Evolutionary conservation across 2,113 vertebrate species (phyloP).

Genomic region (Dicerorhinus sumatrensis): DNA sequence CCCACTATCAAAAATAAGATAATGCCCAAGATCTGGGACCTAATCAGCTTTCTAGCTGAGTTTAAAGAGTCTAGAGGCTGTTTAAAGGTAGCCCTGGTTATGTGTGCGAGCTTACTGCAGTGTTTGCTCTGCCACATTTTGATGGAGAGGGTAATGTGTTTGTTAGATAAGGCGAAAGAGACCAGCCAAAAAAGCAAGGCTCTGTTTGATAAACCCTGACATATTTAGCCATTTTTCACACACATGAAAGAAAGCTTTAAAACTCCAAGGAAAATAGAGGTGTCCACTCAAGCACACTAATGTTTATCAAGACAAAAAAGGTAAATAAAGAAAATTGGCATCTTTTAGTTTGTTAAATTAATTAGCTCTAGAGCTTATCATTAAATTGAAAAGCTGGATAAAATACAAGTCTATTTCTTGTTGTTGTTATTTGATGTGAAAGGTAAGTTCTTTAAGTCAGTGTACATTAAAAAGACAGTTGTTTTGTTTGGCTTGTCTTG

Average conservation of each 20-base stretch:
- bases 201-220: constrained; percentile 89
- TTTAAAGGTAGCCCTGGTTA: constrained; percentile 87
- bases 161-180: constrained; percentile 88
- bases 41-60: constrained; percentile 89
- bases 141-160: constrained; percentile 91
- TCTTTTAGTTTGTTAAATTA: constrained; percentile 82
- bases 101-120: constrained; percentile 84
- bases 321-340: constrained; percentile 78
- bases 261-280: constrained; percentile 81
- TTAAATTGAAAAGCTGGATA: constrained; percentile 77
- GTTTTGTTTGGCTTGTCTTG: constrained; percentile 51
- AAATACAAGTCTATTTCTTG: constrained; percentile 53
- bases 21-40: constrained; percentile 87
- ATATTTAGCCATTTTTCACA: constrained; percentile 89
- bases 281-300: constrained; percentile 63
- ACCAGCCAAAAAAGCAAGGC: constrained; percentile 87
- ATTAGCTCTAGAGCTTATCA: constrained; percentile 79
- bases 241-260: constrained; percentile 87
- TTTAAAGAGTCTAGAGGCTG: constrained; percentile 87
- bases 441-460: constrained; percentile 54
- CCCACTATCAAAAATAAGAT: constrained; percentile 89
- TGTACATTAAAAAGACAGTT: constrained; percentile 65
- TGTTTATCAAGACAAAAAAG: constrained; percentile 76
- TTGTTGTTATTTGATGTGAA: constrained; percentile 68
- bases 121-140: constrained; percentile 89